These are phyloP conservation scores for Clistopyga incitator DNA, from an alignment of 2,888 invertebrate genomes.

Conservation along the genomic window DNA sequence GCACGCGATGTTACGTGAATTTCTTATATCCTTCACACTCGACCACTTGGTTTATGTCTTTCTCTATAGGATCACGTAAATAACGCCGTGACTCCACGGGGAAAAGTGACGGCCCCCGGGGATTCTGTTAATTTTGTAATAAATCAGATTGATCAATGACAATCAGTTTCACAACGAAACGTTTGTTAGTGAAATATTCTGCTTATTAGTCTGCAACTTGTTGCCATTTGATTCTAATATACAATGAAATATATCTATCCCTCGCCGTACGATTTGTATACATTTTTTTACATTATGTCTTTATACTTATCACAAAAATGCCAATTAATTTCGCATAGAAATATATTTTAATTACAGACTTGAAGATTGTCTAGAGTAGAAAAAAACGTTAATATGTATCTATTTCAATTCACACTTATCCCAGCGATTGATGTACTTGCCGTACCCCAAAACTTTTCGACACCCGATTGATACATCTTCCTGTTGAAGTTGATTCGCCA, in stretches of 20 bases:
- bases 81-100: neutral
- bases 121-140: neutral
- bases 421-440: neutral
- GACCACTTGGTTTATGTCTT: neutral
- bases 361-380: neutral
- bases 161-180: too few species aligned
- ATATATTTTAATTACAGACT: neutral
- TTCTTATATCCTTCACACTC: constrained; percentile 21
- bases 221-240: too few species aligned
- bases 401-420: neutral
- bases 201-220: neutral
- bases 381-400: neutral
- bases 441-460: constrained; percentile 25
- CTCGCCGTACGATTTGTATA: neutral
- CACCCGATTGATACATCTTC: constrained; percentile 40
- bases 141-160: too few species aligned
- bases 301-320: neutral
- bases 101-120: neutral
- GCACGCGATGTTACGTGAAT: constrained; percentile 43
- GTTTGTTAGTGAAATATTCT: too few species aligned
- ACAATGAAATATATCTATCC: neutral
- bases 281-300: neutral
- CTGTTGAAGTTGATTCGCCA: neutral
- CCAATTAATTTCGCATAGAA: neutral
- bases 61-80: constrained; percentile 16